Evolutionary conservation across 2,797 vertebrate species (phyloP), one percentile per base, ranked within the genome.

Genomic region (Malacoctenus gilli): DNA sequence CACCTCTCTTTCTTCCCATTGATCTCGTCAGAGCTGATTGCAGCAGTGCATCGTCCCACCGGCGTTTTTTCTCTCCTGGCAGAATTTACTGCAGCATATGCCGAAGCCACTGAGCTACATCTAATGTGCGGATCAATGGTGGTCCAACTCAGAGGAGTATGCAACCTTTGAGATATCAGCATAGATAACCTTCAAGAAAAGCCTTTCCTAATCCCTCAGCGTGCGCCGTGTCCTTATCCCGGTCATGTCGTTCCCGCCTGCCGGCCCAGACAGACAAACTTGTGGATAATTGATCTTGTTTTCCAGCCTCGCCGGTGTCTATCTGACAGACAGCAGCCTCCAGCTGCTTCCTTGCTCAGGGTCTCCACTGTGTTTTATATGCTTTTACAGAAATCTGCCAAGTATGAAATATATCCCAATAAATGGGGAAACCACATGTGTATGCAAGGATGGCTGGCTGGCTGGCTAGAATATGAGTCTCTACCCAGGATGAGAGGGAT

Each of bases 131-230:
- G 80, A 83, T 83, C 83, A 72, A 53, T 77, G 70, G 52, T 54
- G 64, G 53, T 60, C 56, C 49, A 62, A 64, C 54, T 60, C 58
- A 52, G 55, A 72, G 47, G 40, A 70, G 38, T 60, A 55, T 41
- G 59, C 59, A 73, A 66, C 72, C 69, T 84, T 74, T 67, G 61
- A 83, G 69, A 71, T 72, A 79, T 71, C 67, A 69, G 56, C 64
- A 44, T 63, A 57, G 74, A 83, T 85, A 82, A 81, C 77, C 78
- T 78, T 85, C 69, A 79, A 78, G 60, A 61, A n/a, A 72, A 71
- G 59, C 39, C 46, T 22, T 52, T 47, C 54, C 70, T 76, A 60
- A 82, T 82, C 77, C 69, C 75, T 53, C 78, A 73, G 70, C 83
- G 60, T 82, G 79, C 53, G 61, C 47, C 59, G 59, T 60, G 64